These are phyloP conservation scores for Mormyrops attenuatus DNA, from an alignment of 2,797 vertebrate species.

Conservation along the genomic window DNA sequence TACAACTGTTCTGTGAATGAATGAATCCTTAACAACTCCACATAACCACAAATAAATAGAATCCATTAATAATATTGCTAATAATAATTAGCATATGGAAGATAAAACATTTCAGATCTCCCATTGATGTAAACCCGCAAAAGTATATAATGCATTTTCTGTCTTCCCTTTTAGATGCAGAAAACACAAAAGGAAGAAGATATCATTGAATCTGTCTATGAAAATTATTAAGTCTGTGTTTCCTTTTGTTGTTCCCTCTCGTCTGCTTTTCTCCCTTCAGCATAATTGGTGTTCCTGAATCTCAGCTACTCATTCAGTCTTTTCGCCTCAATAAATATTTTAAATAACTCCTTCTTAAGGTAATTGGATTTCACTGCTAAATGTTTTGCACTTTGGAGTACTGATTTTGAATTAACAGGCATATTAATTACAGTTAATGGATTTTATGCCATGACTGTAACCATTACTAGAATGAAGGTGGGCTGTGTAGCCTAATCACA, in stretches of 20 bases:
- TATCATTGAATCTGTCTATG: slow-evolving; percentile 58
- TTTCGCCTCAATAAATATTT: slow-evolving; percentile 15
- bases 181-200: slow-evolving; percentile 38
- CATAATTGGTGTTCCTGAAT: neutral
- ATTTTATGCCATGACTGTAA: neutral
- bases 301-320: neutral
- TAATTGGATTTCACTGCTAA: neutral
- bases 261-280: neutral
- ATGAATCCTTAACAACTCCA: neutral
- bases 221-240: slow-evolving; percentile 56
- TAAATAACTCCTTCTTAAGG: neutral
- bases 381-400: neutral
- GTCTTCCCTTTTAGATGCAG: neutral
- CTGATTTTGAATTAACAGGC: neutral
- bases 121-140: neutral
- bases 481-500: neutral
- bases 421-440: neutral
- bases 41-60: neutral
- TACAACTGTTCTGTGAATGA: neutral
- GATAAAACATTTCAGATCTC: neutral
- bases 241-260: neutral
- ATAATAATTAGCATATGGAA: neutral
- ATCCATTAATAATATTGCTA: neutral
- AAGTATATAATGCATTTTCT: neutral
- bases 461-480: neutral